Conservation (phyloP, 2,113 vertebrate genomes). For the Lethenteron reissneri region DNA sequence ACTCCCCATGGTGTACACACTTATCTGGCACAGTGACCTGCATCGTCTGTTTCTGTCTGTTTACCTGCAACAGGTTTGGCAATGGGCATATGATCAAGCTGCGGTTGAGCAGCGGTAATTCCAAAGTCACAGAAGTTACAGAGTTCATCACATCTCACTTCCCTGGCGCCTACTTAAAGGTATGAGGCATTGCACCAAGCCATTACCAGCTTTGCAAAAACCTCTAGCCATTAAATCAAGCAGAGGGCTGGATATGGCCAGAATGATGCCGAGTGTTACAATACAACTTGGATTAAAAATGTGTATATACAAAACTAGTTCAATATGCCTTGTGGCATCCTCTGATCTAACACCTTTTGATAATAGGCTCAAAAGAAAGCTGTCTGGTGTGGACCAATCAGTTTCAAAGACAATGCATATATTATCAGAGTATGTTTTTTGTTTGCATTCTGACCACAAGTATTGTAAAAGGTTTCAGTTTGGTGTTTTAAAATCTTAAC, state of each 20-base stretch:
- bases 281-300: neutral
- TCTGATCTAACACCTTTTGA: neutral
- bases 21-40: neutral
- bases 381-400: too few species aligned
- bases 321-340: neutral
- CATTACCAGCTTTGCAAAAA: neutral
- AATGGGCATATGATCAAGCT: conserved; percentile 8
- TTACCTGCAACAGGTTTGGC: conserved; percentile 8
- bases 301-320: neutral
- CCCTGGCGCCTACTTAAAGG: conserved; percentile 8
- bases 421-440: too few species aligned
- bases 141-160: conserved; percentile 6
- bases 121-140: neutral
- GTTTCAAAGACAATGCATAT: too few species aligned
- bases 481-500: too few species aligned
- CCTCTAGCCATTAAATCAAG: neutral
- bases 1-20: neutral
- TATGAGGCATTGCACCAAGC: neutral
- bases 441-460: too few species aligned
- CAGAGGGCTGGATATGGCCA: neutral
- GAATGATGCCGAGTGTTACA: neutral
- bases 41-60: neutral
- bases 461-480: too few species aligned
- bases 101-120: neutral
- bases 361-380: too few species aligned